These are phyloP conservation scores for Acropternis orthonyx DNA, from an alignment of 2,797 vertebrate genomes.

Conservation along the genomic window DNA sequence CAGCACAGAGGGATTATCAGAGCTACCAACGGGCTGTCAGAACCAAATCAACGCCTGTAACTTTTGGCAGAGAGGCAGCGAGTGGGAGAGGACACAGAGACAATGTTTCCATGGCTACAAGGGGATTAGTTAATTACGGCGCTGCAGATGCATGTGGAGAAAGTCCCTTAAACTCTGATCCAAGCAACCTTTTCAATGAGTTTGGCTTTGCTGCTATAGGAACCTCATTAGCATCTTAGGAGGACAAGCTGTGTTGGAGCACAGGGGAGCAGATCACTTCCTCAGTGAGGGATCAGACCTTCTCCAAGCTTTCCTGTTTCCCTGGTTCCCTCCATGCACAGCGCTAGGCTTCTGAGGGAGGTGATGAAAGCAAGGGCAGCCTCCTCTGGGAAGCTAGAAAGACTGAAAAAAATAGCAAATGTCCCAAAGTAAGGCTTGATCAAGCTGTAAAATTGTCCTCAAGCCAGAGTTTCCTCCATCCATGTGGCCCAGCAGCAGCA, in stretches of 20 bases:
- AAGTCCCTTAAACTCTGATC: conserved; percentile 31
- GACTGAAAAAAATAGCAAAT: background rate
- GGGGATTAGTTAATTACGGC: conserved; percentile 61
- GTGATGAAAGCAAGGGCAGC: background rate
- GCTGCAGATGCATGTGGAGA: background rate
- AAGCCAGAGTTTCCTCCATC: background rate
- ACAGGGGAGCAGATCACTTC: background rate
- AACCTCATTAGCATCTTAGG: background rate
- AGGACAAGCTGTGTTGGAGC: background rate
- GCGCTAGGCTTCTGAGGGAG: background rate
- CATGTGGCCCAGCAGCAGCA: background rate
- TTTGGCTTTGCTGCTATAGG: background rate
- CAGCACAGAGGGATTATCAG: background rate
- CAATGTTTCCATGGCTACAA: conserved; percentile 71
- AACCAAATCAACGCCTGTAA: background rate
- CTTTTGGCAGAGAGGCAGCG: conserved; percentile 44
- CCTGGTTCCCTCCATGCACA: background rate
- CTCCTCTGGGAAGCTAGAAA: background rate
- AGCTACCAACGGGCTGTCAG: background rate
- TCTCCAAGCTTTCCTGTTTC: background rate
- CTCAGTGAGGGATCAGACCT: background rate
- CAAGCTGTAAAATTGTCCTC: background rate
- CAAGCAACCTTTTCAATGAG: background rate
- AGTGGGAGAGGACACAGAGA: conserved; percentile 56
- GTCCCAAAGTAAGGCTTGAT: background rate